phyloP scores from a whole-genome alignment of 2,797 vertebrate species.

The Neomorphus geoffroyi region DNA sequence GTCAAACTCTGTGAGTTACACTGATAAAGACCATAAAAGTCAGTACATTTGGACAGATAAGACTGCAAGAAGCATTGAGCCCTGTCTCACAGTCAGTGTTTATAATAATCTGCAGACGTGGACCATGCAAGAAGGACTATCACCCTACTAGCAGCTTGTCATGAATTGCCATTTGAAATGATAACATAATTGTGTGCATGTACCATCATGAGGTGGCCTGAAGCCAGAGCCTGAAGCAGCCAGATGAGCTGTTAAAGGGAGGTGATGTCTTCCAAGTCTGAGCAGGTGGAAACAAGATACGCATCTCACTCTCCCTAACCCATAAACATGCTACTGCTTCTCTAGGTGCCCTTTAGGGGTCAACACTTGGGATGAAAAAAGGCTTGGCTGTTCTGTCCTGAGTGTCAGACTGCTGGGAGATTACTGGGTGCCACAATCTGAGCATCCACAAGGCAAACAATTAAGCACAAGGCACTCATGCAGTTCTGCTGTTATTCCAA shows the following conservation, averaged over 20 bases:
- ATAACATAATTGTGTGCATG: slow-evolving; percentile 55
- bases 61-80: slow-evolving; percentile 20
- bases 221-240: slow-evolving; percentile 60
- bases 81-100: slow-evolving; percentile 66
- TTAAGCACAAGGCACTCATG: not conserved
- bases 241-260: slow-evolving; percentile 65
- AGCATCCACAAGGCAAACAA: slow-evolving; percentile 30
- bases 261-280: slow-evolving; percentile 64
- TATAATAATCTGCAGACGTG: slow-evolving; percentile 69
- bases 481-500: not conserved
- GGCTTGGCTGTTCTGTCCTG: slow-evolving; percentile 40
- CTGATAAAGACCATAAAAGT: not conserved
- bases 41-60: slow-evolving; percentile 35
- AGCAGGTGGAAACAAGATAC: slow-evolving; percentile 68
- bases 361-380: slow-evolving; percentile 43
- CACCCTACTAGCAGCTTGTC: slow-evolving; percentile 71
- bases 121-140: slow-evolving; percentile 71
- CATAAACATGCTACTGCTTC: slow-evolving; percentile 18
- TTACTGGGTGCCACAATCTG: slow-evolving; percentile 34
- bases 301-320: slow-evolving; percentile 44
- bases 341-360: slow-evolving; percentile 34
- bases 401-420: slow-evolving; percentile 44
- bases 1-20: slow-evolving; percentile 26
- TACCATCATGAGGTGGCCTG: slow-evolving; percentile 51
- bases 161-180: slow-evolving; percentile 57